These are phyloP conservation scores for Lates calcarifer DNA, from an alignment of 2,113 vertebrate species.

Conservation along the genomic window DNA sequence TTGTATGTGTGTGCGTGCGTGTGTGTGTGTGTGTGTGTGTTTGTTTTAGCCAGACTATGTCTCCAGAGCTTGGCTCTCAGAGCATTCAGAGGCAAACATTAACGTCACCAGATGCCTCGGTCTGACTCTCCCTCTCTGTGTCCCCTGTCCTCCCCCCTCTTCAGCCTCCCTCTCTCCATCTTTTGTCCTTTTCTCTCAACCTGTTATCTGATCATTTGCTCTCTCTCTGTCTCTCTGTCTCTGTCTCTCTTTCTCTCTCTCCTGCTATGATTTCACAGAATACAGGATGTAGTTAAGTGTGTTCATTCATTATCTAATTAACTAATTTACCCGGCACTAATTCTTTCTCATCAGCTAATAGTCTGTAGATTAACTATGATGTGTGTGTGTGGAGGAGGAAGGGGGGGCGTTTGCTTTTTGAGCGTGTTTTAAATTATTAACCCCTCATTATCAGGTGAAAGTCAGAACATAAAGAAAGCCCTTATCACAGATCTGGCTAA, in stretches of 20 bases:
- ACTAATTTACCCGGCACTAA: conserved; percentile 72
- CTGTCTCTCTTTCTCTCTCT: conserved; percentile 40
- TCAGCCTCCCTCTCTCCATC: conserved; percentile 38
- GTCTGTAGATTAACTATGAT: conserved; percentile 70
- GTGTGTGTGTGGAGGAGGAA: conserved; percentile 25
- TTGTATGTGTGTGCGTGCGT: background rate
- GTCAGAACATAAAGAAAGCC: conserved; percentile 47
- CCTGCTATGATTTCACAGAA: conserved; percentile 59
- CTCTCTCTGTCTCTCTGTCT: conserved; percentile 39
- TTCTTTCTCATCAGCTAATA: conserved; percentile 77
- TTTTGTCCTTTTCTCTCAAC: conserved; percentile 62
- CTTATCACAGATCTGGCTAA: conserved; percentile 58
- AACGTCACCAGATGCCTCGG: conserved; percentile 63
- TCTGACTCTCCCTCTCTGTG: conserved; percentile 38
- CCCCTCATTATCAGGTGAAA: conserved; percentile 67
- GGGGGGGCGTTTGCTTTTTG: conserved; percentile 35
- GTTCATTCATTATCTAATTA: conserved; percentile 79
- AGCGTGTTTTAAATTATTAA: conserved; percentile 68
- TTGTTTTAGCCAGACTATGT: conserved; percentile 53
- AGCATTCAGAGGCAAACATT: conserved; percentile 67
- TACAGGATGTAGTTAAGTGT: conserved; percentile 71
- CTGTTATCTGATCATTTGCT: conserved; percentile 66
- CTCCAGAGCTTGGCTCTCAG: conserved; percentile 57
- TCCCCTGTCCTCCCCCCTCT: background rate
- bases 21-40: conserved; percentile 26